Base-by-base conservation (phyloP, 1,140 invertebrate genomes). In the Stenopsyche tienmushanensis region DNA sequence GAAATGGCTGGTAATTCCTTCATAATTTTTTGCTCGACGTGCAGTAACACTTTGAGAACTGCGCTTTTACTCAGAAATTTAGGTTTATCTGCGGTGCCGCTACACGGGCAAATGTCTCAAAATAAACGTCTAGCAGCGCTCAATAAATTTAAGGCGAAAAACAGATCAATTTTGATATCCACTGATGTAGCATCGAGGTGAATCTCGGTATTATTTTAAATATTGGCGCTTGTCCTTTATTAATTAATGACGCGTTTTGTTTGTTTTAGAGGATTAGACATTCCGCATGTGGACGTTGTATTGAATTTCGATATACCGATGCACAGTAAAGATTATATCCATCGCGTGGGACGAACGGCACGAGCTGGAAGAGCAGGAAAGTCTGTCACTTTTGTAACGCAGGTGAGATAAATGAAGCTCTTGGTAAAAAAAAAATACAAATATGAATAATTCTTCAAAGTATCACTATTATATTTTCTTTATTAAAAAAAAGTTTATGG, bases 241-340 rank as follows among this genome's bases (percentile, higher is more conserved):
- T 21, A 21, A 21, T 52, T 52, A 49, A 49, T 15, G 45, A 49
- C 45, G 53, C 3, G 26, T 57, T 41, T 53, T 53, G 62, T 59
- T 65, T 62, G 67, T 79, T 80, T n/a, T 77, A 93, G 94, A 83
- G 96, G 96, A 76, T 83, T 99, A 54, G 97, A 99, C 81, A 99
- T 99, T 72, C 96, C 96, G 0, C 94, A 98, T 76, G 96, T 99
- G 18, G 97, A 99, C 80, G 88, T 97, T 60, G 96, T 99, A 0
- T 87, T 99, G 10, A 99, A 99, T 80, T 93, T 95, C 78, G 97
- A 99, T 76, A 96, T 99, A 73, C 97, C 96, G 2, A 92, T 91
- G 23, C 92, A 96, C 74, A 93, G 91, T 72, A 97, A 98, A 76
- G 94, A 97, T 80, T 98, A 98, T 77, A 95, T 98, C 71, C 96